Evolutionary conservation across 2,888 invertebrate genomes (phyloP).

Genomic region (Eupithecia abbreviata): DNA sequence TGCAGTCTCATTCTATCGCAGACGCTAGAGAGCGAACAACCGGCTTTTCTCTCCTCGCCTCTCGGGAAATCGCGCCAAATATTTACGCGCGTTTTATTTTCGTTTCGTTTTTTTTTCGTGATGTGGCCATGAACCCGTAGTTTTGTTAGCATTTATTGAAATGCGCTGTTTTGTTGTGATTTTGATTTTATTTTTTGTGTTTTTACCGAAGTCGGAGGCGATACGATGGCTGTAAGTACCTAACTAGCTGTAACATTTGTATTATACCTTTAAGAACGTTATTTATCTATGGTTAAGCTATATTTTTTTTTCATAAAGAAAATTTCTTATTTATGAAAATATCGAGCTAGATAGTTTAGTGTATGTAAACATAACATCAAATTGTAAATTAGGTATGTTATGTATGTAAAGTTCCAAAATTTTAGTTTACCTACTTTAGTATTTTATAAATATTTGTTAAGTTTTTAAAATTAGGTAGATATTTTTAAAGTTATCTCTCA

Average conservation of each 20-base stretch:
- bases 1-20: slow-evolving; percentile 63
- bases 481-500: neutral
- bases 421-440: neutral
- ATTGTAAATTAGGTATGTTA: too few species aligned
- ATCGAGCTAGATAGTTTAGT: too few species aligned
- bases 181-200: slow-evolving; percentile 78
- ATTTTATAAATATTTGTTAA: neutral
- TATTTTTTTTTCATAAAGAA: too few species aligned
- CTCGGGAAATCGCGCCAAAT: slow-evolving; percentile 70
- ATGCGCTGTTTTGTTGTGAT: slow-evolving; percentile 77
- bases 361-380: too few species aligned
- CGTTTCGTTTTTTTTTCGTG: slow-evolving; percentile 35
- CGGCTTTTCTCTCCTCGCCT: slow-evolving; percentile 49
- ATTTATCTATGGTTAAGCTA: neutral
- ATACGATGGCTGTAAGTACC: slow-evolving; percentile 81
- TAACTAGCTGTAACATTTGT: neutral
- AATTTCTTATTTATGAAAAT: too few species aligned
- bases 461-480: too few species aligned
- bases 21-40: slow-evolving; percentile 63
- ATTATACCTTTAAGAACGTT: neutral
- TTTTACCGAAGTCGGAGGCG: slow-evolving; percentile 74
- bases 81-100: slow-evolving; percentile 54
- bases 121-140: slow-evolving; percentile 31
- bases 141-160: slow-evolving; percentile 57
- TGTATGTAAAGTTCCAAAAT: neutral